Evolutionary conservation across 1,140 invertebrate species (phyloP), one percentile per base, ranked within the genome.

Genomic region (Dendroctonus ponderosae): DNA sequence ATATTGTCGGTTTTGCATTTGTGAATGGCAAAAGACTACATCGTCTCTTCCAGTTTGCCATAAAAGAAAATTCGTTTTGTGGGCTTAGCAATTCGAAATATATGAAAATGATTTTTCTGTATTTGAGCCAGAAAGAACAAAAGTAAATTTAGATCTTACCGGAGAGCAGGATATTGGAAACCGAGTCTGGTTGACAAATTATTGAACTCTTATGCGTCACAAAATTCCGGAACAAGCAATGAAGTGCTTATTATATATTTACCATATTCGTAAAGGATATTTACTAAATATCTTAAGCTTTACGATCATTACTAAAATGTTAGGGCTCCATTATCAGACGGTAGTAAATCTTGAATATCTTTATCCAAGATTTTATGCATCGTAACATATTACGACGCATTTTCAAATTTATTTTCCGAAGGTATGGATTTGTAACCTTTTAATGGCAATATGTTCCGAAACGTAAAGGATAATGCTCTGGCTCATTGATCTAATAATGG

Each of bases 361-460:
- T 59, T 59, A 59, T 48, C 43, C 57, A 59, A 59, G 43, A 46
- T 59, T 59, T 59, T 59, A 59, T 59, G 57, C 57, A 59, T 59
- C 57, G 57, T 59, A 59, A 59, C 43, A 44, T 59, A 44, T 59
- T 59, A 59, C 43, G 57, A 48, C 43, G 57, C 57, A 48, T 59
- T 59, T 59, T 59, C 57, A 59, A 59, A 59, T 59, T 59, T 59
- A 59, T 48, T 59, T 58, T 59, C 57, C 57, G 15, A 48, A 48
- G 57, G 43, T 59, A 59, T 59, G 43, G 57, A 59, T 59, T 46
- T 59, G 57, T 59, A 59, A 48, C 43, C 42, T 59, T 59, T 59
- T 59, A 59, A 59, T 46, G 43, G 15, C 43, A 59, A 59, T 59
- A 59, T 59, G 43, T 59, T 59, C 43, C 12, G 26, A 59, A 59